phyloP scores from a whole-genome alignment of 2,113 vertebrate species.

The Oreotrochilus melanogaster region DNA sequence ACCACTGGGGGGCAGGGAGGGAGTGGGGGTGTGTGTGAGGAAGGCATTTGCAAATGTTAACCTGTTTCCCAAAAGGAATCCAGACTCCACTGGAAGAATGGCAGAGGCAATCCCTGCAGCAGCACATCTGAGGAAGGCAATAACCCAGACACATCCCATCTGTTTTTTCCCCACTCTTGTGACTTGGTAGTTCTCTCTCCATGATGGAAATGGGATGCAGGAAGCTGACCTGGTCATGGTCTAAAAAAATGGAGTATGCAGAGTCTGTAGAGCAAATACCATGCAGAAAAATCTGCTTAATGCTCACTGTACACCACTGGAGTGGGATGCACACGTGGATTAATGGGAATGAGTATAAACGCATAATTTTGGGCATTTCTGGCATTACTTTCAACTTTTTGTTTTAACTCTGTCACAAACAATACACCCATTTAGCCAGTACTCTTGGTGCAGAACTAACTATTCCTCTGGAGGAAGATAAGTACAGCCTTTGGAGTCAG shows the following conservation, averaged over 20 bases:
- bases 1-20: neutral
- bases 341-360: neutral
- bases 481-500: neutral
- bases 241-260: neutral
- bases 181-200: neutral
- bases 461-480: neutral
- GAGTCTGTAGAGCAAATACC: neutral
- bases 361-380: neutral
- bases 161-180: neutral
- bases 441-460: neutral
- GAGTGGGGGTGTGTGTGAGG: too few species aligned
- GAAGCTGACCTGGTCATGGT: neutral
- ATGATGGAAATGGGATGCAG: neutral
- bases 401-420: neutral
- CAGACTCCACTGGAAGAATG: neutral
- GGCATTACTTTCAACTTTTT: neutral
- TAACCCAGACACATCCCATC: neutral
- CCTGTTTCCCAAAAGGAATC: neutral
- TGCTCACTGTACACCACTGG: rapidly evolving
- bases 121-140: neutral
- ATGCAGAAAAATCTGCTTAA: neutral
- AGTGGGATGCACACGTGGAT: neutral
- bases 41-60: neutral
- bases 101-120: neutral
- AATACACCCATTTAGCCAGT: neutral